Evolutionary conservation across 2,113 vertebrate species (phyloP).

Genomic region (Austrofundulus limnaeus): DNA sequence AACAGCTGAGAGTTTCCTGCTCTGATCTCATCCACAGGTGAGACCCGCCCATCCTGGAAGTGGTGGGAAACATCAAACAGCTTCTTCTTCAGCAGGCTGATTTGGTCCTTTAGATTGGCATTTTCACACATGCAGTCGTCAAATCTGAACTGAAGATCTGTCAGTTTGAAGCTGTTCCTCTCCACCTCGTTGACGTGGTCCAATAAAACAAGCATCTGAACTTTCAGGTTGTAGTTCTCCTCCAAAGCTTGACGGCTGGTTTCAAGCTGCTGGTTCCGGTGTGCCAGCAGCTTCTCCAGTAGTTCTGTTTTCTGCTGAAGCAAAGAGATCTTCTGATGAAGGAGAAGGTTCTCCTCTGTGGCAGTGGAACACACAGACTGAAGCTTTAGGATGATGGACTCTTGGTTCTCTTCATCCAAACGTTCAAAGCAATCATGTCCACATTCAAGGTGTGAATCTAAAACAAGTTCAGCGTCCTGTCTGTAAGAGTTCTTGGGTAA

Average conservation of each 20-base stretch:
- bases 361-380: constrained; percentile 67
- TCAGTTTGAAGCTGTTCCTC: constrained; percentile 30
- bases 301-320: constrained; percentile 73
- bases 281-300: constrained; percentile 63
- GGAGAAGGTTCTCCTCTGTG: constrained; percentile 73
- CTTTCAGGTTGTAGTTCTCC: constrained; percentile 72
- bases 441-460: too few relatives aligned
- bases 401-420: too few relatives aligned
- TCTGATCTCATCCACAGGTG: constrained; percentile 48
- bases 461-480: constrained; percentile 14
- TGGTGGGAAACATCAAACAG: constrained; percentile 28
- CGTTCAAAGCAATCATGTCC: too few relatives aligned
- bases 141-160: constrained; percentile 34
- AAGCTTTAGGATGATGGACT: constrained; percentile 39
- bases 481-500: too few relatives aligned
- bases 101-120: constrained; percentile 53
- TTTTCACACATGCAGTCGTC: constrained; percentile 69
- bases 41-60: constrained; percentile 26
- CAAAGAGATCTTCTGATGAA: constrained; percentile 69
- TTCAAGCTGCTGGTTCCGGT: constrained; percentile 53
- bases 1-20: constrained; percentile 57
- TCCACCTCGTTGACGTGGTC: constrained; percentile 65
- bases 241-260: constrained; percentile 54
- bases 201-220: constrained; percentile 55
- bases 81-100: constrained; percentile 48